Evolutionary conservation across 2,797 vertebrate genomes (phyloP).

Genomic region (Scyliorhinus canicula): DNA sequence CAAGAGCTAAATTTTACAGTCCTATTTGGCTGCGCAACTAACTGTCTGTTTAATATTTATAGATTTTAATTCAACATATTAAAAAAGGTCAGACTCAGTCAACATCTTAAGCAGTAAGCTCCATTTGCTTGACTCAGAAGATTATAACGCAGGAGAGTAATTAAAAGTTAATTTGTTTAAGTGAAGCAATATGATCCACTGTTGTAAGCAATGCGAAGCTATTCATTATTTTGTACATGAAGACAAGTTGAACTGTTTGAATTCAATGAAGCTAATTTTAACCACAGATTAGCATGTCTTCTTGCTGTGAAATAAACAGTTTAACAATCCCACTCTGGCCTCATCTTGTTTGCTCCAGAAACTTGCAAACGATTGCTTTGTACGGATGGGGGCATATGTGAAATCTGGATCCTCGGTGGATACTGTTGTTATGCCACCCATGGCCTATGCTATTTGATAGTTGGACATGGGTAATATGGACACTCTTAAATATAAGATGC

Average conservation of each 20-base stretch:
- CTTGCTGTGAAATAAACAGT: background rate
- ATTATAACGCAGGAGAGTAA: background rate
- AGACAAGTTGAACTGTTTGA: background rate
- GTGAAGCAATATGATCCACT: background rate
- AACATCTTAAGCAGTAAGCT: background rate
- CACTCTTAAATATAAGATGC: background rate
- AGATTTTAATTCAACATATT: background rate
- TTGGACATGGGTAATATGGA: background rate
- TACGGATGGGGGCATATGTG: background rate
- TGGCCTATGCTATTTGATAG: background rate
- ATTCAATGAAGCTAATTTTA: background rate
- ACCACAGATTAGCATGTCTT: background rate
- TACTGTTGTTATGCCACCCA: background rate
- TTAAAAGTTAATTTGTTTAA: background rate
- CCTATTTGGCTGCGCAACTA: background rate
- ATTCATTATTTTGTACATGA: slow-evolving; percentile 4
- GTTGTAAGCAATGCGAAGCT: background rate
- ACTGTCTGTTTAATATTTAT: background rate
- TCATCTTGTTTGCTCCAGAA: background rate
- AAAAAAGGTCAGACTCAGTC: background rate
- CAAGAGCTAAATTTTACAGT: background rate
- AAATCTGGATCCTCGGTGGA: background rate
- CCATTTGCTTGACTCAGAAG: background rate
- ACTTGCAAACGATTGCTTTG: background rate
- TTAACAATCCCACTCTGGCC: background rate